Evolutionary conservation across 2,113 vertebrate genomes (phyloP).

Genomic region (Solenodon paradoxus): DNA sequence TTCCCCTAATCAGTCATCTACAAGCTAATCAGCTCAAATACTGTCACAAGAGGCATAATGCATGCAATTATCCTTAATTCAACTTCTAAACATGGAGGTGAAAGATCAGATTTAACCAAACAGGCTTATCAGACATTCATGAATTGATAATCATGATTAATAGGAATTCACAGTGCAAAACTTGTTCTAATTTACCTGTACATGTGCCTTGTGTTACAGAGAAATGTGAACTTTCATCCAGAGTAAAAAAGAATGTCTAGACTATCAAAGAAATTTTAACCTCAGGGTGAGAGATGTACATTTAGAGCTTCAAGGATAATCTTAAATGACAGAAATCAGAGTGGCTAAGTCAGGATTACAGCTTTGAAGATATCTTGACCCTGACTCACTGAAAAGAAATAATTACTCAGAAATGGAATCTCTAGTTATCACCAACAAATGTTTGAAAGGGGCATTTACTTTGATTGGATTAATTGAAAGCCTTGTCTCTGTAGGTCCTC

Average conservation of each 20-base stretch:
- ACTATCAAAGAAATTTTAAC: constrained; percentile 34
- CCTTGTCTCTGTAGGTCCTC: constrained; percentile 5
- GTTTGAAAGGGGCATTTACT: constrained; percentile 14
- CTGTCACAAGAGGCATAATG: constrained; percentile 77
- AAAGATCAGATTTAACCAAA: constrained; percentile 76
- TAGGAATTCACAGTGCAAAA: constrained; percentile 61
- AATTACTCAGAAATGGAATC: constrained; percentile 2
- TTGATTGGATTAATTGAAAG: constrained; percentile 30
- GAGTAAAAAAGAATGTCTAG: constrained; percentile 49
- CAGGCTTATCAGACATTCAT: constrained; percentile 70
- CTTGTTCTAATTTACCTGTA: constrained; percentile 73
- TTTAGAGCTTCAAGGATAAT: constrained; percentile 40
- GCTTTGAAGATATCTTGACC: constrained; percentile 18
- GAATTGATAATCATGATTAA: constrained; percentile 77
- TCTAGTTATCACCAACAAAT: constrained; percentile 28
- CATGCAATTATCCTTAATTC: constrained; percentile 80
- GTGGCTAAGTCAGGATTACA: constrained; percentile 14
- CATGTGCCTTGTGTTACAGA: constrained; percentile 43
- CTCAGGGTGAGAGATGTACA: neutral
- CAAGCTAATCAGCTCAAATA: constrained; percentile 79
- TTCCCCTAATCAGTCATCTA: constrained; percentile 78
- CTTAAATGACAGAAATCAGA: constrained; percentile 52
- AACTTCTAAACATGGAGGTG: constrained; percentile 76
- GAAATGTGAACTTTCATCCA: constrained; percentile 18
- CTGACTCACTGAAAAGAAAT: constrained; percentile 38